Conservation (phyloP, 2,888 invertebrate species). For the Rhabditoides inermis region DNA sequence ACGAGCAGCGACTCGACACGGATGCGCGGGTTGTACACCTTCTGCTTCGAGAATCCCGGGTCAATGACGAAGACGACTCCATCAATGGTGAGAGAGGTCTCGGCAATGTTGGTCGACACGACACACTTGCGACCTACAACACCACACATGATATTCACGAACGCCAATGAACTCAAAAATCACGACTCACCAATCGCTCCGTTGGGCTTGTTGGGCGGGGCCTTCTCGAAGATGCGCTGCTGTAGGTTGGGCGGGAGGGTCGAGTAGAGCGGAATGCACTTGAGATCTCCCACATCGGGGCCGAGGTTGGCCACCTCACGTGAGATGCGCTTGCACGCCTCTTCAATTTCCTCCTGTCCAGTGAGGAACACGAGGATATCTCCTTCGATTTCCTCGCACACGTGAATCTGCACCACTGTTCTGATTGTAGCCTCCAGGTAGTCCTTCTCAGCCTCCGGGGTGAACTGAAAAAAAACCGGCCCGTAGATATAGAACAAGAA, state of each 20-base stretch:
- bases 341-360: constrained; percentile 84
- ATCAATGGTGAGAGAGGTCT: constrained; percentile 95
- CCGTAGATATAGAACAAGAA: background rate
- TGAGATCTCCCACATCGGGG: constrained; percentile 78
- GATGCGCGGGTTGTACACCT: constrained; percentile 79
- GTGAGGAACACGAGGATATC: constrained; percentile 85
- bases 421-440: constrained; percentile 96
- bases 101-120: constrained; percentile 96
- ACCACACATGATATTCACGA: background rate
- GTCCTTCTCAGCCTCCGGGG: constrained; percentile 93
- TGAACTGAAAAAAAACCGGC: constrained; percentile 61
- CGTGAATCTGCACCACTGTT: constrained; percentile 92
- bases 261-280: constrained; percentile 96
- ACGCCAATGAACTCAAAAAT: background rate
- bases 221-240: constrained; percentile 81
- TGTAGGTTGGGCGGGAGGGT: constrained; percentile 89
- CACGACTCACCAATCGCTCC: constrained; percentile 69
- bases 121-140: constrained; percentile 59
- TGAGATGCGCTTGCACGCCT: constrained; percentile 93
- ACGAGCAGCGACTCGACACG: constrained; percentile 94
- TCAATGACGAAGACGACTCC: constrained; percentile 99
- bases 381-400: constrained; percentile 65
- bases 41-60: constrained; percentile 98
- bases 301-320: constrained; percentile 90
- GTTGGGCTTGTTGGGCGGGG: constrained; percentile 79